Conservation (phyloP, 2,797 vertebrate genomes). For the Acanthis flammea region DNA sequence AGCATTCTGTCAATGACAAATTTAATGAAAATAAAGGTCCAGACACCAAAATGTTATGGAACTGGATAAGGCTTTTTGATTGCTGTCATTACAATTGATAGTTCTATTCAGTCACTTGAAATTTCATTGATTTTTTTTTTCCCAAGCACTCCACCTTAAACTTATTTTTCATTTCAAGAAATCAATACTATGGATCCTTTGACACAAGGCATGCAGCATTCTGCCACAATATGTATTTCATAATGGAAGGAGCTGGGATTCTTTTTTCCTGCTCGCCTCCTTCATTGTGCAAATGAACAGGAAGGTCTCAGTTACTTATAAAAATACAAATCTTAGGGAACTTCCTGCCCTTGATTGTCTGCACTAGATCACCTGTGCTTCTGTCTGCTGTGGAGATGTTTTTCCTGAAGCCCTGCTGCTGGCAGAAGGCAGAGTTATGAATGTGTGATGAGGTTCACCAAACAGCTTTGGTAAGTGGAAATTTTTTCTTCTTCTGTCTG, state of each 20-base stretch:
- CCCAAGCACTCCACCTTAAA: constrained; percentile 56
- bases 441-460: background rate
- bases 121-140: constrained; percentile 59
- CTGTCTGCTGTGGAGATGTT: background rate
- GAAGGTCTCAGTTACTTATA: background rate
- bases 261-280: background rate
- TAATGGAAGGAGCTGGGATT: background rate
- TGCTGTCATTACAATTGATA: constrained; percentile 66
- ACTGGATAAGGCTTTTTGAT: constrained; percentile 58
- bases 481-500: background rate
- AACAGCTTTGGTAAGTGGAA: constrained; percentile 5
- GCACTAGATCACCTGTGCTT: background rate
- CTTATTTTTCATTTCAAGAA: constrained; percentile 67
- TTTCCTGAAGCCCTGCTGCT: background rate
- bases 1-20: constrained; percentile 52
- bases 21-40: constrained; percentile 58
- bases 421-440: background rate
- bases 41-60: constrained; percentile 52
- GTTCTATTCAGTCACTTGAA: constrained; percentile 68
- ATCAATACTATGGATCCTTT: constrained; percentile 69
- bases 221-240: constrained; percentile 40
- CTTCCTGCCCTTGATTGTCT: constrained; percentile 13
- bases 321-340: background rate
- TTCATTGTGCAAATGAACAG: background rate
- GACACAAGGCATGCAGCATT: constrained; percentile 44